Evolutionary conservation across 2,888 invertebrate species (phyloP).

Genomic region (Stratiomys singularior): DNA sequence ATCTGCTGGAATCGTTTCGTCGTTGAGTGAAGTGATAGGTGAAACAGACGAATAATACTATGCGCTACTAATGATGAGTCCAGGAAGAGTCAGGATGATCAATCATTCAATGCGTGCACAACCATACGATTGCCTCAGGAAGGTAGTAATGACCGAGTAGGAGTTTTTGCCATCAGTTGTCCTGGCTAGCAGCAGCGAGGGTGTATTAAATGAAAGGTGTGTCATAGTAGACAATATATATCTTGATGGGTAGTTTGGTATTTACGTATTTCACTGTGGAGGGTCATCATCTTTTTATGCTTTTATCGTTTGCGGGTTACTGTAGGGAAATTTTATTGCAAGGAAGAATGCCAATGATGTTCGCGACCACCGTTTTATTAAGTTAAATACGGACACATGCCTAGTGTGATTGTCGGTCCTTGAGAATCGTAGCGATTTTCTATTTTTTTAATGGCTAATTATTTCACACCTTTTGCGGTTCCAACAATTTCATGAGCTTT

Average conservation of each 20-base stretch:
- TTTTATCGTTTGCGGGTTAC: background rate
- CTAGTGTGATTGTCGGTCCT: too few species aligned
- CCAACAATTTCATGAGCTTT: too few species aligned
- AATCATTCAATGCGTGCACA: background rate
- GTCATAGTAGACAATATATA: conserved; percentile 13
- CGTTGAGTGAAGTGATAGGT: background rate
- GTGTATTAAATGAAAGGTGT: conserved; percentile 36
- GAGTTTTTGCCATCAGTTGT: background rate
- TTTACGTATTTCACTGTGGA: background rate
- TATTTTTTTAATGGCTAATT: too few species aligned
- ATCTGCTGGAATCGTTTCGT: background rate
- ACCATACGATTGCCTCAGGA: conserved; percentile 6
- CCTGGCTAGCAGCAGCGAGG: background rate
- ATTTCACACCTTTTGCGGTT: too few species aligned
- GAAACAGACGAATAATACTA: background rate
- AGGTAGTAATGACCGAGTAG: background rate
- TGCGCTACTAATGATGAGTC: background rate
- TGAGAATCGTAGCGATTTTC: too few species aligned
- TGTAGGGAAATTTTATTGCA: background rate
- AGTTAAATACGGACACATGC: background rate
- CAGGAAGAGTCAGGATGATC: conserved; percentile 24
- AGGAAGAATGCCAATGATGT: background rate
- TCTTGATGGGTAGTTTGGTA: background rate
- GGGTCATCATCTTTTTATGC: conserved; percentile 4
- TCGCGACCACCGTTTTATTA: background rate